These are phyloP conservation scores for Agriopis aurantiaria DNA, from an alignment of 2,888 invertebrate genomes.

Conservation along the genomic window DNA sequence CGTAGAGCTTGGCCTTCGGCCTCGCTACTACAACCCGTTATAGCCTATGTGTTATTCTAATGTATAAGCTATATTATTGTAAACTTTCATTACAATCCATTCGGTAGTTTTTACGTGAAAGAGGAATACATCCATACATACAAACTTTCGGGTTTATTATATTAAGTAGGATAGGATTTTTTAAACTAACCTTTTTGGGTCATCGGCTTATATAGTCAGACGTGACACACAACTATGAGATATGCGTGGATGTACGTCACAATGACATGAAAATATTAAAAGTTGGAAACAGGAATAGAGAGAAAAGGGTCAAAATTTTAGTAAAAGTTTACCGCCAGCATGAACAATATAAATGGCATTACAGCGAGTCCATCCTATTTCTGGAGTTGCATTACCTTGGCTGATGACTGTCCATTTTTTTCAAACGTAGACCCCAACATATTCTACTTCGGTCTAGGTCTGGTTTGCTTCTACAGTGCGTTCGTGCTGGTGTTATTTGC, in stretches of 20 bases:
- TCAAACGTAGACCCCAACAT: constrained; percentile 64
- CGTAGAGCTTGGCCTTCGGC: too few relatives aligned
- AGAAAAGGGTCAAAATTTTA: constrained; percentile 16
- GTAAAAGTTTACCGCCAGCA: constrained; percentile 20
- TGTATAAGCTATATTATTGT: too few relatives aligned
- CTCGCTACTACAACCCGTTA: too few relatives aligned
- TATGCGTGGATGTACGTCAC: constrained; percentile 49
- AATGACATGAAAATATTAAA: constrained; percentile 62
- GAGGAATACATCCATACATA: too few relatives aligned
- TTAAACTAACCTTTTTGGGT: not conserved
- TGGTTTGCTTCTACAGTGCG: constrained; percentile 62
- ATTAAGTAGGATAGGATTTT: too few relatives aligned
- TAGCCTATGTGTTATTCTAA: too few relatives aligned
- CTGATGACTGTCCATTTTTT: constrained; percentile 69
- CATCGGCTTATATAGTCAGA: not conserved
- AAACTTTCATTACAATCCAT: too few relatives aligned
- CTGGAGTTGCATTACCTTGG: constrained; percentile 71
- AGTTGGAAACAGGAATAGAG: constrained; percentile 5
- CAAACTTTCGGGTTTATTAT: too few relatives aligned
- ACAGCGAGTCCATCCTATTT: constrained; percentile 57
- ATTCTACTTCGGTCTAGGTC: constrained; percentile 64
- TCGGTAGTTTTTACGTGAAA: too few relatives aligned
- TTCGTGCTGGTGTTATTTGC: constrained; percentile 63
- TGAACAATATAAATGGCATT: constrained; percentile 48
- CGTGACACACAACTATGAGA: not conserved